Evolutionary conservation across 2,113 vertebrate genomes (phyloP).

Genomic region (Cyanoramphus novaezelandiae): DNA sequence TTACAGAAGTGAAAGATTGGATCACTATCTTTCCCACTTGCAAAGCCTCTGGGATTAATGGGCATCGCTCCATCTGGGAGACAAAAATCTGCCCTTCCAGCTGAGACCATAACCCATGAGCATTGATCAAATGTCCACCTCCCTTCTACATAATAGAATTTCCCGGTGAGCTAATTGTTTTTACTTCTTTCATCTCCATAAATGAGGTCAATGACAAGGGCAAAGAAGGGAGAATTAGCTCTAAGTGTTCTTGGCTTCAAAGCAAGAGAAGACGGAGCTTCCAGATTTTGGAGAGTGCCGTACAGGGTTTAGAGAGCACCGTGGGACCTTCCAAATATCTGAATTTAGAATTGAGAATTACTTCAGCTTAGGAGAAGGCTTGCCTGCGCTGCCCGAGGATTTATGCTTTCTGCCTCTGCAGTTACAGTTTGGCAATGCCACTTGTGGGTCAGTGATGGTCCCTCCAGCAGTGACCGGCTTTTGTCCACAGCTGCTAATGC

Average conservation of each 20-base stretch:
- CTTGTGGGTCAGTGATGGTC: background rate
- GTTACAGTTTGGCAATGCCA: background rate
- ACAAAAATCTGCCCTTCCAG: constrained; percentile 52
- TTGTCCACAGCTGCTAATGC: background rate
- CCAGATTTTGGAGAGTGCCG: background rate
- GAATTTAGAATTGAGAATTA: background rate
- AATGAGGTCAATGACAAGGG: constrained; percentile 66
- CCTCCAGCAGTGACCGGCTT: background rate
- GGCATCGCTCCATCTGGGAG: constrained; percentile 40
- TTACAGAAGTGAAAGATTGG: constrained; percentile 2
- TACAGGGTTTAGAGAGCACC: background rate
- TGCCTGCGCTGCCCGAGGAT: background rate
- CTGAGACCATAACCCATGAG: constrained; percentile 13
- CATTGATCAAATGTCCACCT: constrained; percentile 62
- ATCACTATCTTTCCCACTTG: background rate
- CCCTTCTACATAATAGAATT: constrained; percentile 57
- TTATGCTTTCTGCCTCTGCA: background rate
- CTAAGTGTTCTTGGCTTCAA: constrained; percentile 60
- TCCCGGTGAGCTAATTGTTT: constrained; percentile 63
- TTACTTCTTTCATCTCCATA: constrained; percentile 58
- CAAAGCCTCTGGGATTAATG: constrained; percentile 22
- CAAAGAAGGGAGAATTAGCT: constrained; percentile 46
- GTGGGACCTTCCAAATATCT: background rate
- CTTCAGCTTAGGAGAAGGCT: background rate
- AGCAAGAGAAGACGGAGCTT: constrained; percentile 3